Conservation (phyloP, 2,888 invertebrate species). For the Limnephilus auricula region DNA sequence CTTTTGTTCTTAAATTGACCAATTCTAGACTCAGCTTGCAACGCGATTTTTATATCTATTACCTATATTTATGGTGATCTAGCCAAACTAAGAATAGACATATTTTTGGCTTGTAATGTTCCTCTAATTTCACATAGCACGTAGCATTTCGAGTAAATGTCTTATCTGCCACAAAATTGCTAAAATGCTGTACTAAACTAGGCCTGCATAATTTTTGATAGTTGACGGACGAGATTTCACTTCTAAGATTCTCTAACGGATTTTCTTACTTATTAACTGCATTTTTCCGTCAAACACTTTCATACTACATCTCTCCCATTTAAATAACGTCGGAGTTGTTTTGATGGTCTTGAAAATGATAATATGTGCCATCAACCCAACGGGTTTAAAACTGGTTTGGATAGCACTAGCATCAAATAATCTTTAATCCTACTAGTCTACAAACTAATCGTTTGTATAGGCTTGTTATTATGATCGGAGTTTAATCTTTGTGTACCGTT, state of each 20-base stretch:
- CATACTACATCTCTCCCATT: neutral
- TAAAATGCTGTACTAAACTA: neutral
- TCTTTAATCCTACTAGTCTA: neutral
- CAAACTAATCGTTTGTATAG: constrained; percentile 11
- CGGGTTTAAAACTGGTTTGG: constrained; percentile 2
- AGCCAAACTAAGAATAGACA: too few relatives aligned
- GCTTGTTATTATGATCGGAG: constrained; percentile 23
- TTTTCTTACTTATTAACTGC: neutral
- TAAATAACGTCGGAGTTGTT: neutral
- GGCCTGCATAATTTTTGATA: neutral
- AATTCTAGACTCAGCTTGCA: too few relatives aligned
- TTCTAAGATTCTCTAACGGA: neutral
- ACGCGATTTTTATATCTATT: too few relatives aligned
- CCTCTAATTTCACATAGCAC: too few relatives aligned
- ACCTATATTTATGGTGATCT: too few relatives aligned
- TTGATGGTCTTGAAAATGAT: neutral
- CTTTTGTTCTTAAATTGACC: too few relatives aligned
- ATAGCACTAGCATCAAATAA: neutral
- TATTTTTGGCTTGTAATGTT: too few relatives aligned
- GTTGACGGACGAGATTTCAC: neutral
- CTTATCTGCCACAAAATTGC: too few relatives aligned
- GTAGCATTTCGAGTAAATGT: too few relatives aligned
- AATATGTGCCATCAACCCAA: neutral
- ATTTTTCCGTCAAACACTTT: neutral
- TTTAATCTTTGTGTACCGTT: constrained; percentile 29